A percentile compares a stretch with the other conserved stretches of the same genome.
Evolutionary conservation across 2,888 invertebrate species (phyloP).

Genomic region (Ommatoiulus sabulosus): DNA sequence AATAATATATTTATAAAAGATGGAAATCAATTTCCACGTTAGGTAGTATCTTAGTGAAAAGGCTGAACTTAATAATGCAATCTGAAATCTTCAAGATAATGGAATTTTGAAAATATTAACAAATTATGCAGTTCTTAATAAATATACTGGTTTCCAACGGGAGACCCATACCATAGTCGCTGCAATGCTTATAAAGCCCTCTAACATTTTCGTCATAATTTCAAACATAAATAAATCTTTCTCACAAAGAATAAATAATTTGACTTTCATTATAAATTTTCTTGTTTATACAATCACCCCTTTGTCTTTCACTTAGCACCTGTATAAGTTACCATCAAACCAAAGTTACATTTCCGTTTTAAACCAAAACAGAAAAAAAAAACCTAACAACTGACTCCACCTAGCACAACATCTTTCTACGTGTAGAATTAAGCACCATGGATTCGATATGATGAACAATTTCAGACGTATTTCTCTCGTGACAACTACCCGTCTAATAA

Average conservation of each 20-base stretch:
- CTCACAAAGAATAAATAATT: not conserved
- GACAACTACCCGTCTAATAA: conserved; percentile 39
- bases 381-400: not conserved
- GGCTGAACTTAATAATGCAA: too few species aligned
- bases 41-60: too few species aligned
- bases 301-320: not conserved
- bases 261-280: not conserved
- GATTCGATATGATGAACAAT: conserved; percentile 36
- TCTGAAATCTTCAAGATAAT: too few species aligned
- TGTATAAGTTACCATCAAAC: too few species aligned
- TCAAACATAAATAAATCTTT: not conserved
- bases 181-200: not conserved
- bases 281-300: not conserved
- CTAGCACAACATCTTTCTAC: not conserved
- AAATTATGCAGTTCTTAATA: not conserved
- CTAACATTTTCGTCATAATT: not conserved
- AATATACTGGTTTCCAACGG: not conserved
- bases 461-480: not conserved
- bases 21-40: too few species aligned
- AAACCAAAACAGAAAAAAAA: not conserved
- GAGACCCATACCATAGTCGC: not conserved
- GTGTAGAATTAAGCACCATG: not conserved
- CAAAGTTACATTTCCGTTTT: not conserved
- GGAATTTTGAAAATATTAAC: too few species aligned
- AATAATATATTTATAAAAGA: too few species aligned